Base-by-base conservation (phyloP, 1,140 invertebrate genomes). In the Oreohelix idahoensis region DNA sequence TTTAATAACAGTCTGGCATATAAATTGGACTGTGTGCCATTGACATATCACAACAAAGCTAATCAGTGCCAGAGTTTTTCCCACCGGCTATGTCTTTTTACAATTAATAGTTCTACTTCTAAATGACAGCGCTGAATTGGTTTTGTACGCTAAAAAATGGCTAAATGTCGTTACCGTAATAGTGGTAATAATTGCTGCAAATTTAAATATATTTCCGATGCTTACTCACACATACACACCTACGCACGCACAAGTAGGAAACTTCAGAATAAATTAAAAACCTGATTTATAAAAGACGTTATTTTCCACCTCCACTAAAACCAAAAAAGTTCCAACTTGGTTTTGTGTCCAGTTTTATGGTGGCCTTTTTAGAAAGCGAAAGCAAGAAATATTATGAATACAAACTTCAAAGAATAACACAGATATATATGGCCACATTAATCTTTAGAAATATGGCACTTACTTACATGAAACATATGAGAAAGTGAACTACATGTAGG, bases 41-140 rank as follows among this genome's bases (percentile, higher is more conserved):
- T 58, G 20, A 58, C 26, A 58, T 20, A 58, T 58, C 20, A 23
- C 15, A 58, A n/a, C 23, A 58, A n/a, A 23, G 53, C 15, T 2
- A 58, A 58, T 58, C 53, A n/a, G 53, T 58, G 53, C 53, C 53
- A 58, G 53, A n/a, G 53, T 58, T 58, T 58, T 58, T 58, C 53
- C 1, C 53, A 58, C 53, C 4, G 4, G 53, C 53, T 5, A 58
- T 58, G 5, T 23, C 4, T 2, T 23, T 23, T 58, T 20, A 58
- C 53, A 58, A 23, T 58, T 58, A 20, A 20, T n/a, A 23, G 26
- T 23, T 23, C 1, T 58, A 20, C 20, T n/a, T 23, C 53, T 23
- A n/a, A n/a, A 2, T 23, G 53, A 20, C 53, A 58, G 53, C 10
- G 5, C 42, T 45, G 42, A 45, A 8, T 8, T 2, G 10, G 53